Conservation (phyloP, 2,797 vertebrate species). For the Prionace glauca region DNA sequence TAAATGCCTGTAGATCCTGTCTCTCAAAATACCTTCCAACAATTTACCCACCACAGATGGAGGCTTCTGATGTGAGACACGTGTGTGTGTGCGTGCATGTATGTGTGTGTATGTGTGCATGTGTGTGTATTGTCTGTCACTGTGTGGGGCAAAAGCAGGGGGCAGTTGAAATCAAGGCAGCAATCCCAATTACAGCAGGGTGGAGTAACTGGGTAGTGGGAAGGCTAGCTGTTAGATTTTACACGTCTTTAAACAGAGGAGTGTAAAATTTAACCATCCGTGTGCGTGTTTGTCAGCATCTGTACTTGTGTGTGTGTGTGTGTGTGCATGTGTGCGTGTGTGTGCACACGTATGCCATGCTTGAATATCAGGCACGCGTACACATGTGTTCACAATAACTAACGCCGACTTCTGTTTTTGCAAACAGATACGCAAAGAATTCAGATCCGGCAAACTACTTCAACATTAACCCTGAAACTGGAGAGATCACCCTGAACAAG, state of each 20-base stretch:
- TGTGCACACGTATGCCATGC: neutral
- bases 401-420: neutral
- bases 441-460: slow-evolving; percentile 77
- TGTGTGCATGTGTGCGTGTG: neutral
- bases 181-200: no score
- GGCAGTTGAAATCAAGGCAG: no score
- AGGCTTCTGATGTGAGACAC: neutral
- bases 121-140: neutral
- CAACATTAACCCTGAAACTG: slow-evolving; percentile 67
- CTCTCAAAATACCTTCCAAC: no score
- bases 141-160: no score
- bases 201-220: no score
- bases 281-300: neutral
- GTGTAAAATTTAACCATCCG: neutral
- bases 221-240: no score
- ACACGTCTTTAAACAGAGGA: neutral
- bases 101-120: neutral
- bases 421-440: slow-evolving; percentile 70
- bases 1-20: no score
- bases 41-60: no score
- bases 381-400: neutral
- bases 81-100: neutral
- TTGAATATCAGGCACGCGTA: neutral
- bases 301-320: neutral
- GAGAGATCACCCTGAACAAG: slow-evolving; percentile 76